A percentile compares a stretch with the other conserved stretches of the same genome.
Conservation (phyloP, 2,888 invertebrate species). For the Cephus pulcher region DNA sequence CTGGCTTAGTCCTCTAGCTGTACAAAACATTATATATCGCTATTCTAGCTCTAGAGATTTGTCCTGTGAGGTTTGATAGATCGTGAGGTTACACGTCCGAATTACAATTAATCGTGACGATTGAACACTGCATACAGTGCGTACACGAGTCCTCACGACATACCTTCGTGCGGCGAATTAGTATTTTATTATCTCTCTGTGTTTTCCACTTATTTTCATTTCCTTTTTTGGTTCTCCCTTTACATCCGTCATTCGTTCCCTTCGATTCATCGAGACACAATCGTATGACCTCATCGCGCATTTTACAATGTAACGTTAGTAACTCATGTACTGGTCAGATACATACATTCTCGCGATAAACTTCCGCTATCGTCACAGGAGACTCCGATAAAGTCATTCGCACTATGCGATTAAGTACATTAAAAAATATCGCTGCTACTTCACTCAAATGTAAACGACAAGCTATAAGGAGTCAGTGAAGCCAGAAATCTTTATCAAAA, state of each 20-base stretch:
- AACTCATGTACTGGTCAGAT: not conserved
- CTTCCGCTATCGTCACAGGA: not conserved
- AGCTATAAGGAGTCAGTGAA: conserved; percentile 41
- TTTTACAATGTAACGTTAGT: not conserved
- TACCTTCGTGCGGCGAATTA: conserved; percentile 7
- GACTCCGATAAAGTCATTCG: not conserved
- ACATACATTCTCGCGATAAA: not conserved
- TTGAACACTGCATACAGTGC: not conserved
- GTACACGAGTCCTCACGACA: conserved; percentile 4
- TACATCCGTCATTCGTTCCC: not conserved
- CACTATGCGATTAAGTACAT: conserved; percentile 53
- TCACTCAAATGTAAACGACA: conserved; percentile 43
- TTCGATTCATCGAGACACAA: not conserved
- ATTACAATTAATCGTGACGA: not conserved
- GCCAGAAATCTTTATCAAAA: conserved; percentile 22
- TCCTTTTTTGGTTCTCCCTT: not conserved
- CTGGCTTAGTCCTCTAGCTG: conserved; percentile 65
- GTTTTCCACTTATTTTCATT: conserved; percentile 7
- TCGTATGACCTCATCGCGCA: not conserved
- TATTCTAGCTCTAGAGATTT: conserved; percentile 62
- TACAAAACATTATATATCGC: conserved; percentile 65
- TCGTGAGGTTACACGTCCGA: conserved; percentile 38
- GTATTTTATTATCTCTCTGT: conserved; percentile 14
- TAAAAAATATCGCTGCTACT: conserved; percentile 53
- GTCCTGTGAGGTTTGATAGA: conserved; percentile 60